Evolutionary conservation across 2,113 vertebrate species (phyloP).

Genomic region (Tricholaema leucomelas): DNA sequence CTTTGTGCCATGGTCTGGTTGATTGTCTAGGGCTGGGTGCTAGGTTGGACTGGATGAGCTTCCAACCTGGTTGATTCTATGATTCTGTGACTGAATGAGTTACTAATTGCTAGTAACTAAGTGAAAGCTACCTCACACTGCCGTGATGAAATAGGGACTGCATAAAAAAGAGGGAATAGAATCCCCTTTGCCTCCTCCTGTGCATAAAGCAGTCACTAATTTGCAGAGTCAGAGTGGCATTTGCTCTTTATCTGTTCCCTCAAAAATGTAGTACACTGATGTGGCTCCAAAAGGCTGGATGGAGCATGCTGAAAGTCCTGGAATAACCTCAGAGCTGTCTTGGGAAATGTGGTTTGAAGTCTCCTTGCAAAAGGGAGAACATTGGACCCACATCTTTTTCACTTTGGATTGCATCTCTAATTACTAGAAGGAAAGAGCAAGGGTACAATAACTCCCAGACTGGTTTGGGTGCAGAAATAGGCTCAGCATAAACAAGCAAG

Average conservation of each 20-base stretch:
- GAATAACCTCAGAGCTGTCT: not conserved
- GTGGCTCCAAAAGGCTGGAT: not conserved
- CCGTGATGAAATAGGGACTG: not conserved
- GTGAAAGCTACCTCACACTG: not conserved
- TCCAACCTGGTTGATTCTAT: no score
- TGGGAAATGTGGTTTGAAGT: not conserved
- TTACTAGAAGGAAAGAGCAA: not conserved
- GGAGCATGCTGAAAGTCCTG: not conserved
- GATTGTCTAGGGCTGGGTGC: no score
- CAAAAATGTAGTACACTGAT: not conserved
- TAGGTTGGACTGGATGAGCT: no score
- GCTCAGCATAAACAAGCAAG: not conserved
- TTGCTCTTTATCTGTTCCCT: not conserved
- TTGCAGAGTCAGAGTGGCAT: not conserved
- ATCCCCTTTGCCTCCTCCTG: not conserved
- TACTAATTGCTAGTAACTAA: not conserved
- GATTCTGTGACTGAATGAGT: not conserved
- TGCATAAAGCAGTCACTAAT: not conserved
- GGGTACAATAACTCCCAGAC: not conserved
- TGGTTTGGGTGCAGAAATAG: not conserved
- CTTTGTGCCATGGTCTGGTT: no score
- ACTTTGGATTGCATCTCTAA: not conserved
- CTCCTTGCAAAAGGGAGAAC: not conserved
- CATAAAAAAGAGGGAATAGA: not conserved
- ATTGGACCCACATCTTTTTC: not conserved